phyloP scores from a whole-genome alignment of 2,797 vertebrate species.

The Cynopterus sphinx region DNA sequence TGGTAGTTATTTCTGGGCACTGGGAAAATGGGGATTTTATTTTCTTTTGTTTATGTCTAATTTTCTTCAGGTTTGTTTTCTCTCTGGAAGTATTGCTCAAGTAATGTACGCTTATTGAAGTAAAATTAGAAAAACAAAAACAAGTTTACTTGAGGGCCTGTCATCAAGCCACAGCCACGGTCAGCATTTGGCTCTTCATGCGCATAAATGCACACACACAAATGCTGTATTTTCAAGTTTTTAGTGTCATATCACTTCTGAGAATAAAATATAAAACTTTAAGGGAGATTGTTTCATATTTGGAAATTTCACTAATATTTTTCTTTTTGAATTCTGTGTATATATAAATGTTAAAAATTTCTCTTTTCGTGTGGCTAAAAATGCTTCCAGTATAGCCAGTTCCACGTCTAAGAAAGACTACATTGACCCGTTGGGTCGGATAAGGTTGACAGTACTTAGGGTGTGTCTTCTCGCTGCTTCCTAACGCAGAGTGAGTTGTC shows the following conservation, averaged over 20 bases:
- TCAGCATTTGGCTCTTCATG: background rate
- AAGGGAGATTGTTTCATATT: background rate
- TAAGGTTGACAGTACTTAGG: background rate
- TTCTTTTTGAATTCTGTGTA: background rate
- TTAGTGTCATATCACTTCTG: background rate
- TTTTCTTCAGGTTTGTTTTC: background rate
- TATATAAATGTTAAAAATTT: background rate
- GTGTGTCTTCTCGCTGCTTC: background rate
- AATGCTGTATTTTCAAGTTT: background rate
- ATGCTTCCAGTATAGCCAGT: background rate
- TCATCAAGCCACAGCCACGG: background rate
- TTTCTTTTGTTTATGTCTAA: background rate
- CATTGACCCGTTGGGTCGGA: background rate
- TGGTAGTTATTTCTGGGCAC: background rate
- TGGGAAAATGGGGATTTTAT: background rate
- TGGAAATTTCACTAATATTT: background rate
- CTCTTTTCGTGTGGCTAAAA: background rate
- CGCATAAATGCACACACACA: accelerated
- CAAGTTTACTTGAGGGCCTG: background rate
- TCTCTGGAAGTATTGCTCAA: background rate
- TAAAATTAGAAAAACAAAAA: background rate
- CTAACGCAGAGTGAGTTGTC: background rate
- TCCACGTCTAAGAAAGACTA: background rate
- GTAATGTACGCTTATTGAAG: background rate
- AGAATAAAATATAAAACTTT: background rate